Percentiles rank a stretch among this genome's conserved stretches.
These are phyloP conservation scores for Oreocharis arfaki DNA, from an alignment of 2,113 vertebrate species.

Conservation along the genomic window DNA sequence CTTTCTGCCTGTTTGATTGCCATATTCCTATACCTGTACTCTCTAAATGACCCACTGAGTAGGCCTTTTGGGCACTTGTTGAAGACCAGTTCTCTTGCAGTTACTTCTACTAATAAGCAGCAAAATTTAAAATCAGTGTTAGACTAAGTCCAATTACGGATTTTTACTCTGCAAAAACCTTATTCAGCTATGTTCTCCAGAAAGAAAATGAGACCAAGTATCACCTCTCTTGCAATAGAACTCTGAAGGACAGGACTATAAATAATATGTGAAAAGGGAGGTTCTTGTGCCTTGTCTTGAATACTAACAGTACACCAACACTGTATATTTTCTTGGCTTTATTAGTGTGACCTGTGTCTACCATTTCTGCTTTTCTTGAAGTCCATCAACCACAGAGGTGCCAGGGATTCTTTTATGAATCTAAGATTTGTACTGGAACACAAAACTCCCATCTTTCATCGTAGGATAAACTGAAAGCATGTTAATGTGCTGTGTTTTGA, in stretches of 20 bases:
- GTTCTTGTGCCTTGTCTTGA: neutral
- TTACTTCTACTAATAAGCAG: neutral
- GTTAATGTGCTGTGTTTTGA: neutral
- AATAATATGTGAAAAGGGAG: neutral
- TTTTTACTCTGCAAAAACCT: neutral
- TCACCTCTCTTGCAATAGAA: neutral
- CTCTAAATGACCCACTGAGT: neutral
- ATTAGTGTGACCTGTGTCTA: neutral
- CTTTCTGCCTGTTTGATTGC: neutral
- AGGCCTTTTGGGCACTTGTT: neutral
- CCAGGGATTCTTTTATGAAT: neutral
- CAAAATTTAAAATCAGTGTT: neutral
- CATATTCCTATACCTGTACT: neutral
- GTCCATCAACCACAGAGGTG: neutral
- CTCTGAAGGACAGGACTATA: neutral
- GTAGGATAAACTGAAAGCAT: neutral
- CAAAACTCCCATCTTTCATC: neutral
- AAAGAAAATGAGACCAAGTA: neutral
- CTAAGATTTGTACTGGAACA: neutral
- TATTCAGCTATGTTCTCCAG: neutral
- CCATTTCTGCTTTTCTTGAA: neutral
- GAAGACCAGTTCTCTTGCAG: neutral
- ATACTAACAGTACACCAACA: neutral
- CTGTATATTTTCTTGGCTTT: neutral
- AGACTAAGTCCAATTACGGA: neutral